Base-by-base conservation (phyloP, 2,797 vertebrate species). In the Sebastes hubbsi region DNA sequence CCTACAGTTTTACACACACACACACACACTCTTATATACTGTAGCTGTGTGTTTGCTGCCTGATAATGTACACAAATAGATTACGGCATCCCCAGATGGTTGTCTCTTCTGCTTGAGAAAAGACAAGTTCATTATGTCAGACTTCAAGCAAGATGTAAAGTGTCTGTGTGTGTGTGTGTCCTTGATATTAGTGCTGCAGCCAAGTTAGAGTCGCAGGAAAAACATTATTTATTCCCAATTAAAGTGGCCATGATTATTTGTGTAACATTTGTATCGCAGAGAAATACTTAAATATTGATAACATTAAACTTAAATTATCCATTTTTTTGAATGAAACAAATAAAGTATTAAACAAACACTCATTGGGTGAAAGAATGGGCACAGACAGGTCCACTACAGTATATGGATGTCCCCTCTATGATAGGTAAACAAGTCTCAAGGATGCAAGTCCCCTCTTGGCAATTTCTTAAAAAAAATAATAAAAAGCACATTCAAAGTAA, bases 101-200 rank as follows among this genome's bases (percentile, higher is more conserved):
- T 55, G 24, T 70, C 49, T 59, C 16, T 8, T 75, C 58, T 34
- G 56, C 32, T 34, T 16, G 32, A 64, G 36, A 72, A 65, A 64
- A 62, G 2, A 67, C 6, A 62, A 22, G 69, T 46, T 83, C 7
- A 72, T 60, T 30, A 71, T 61, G 14, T 14, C 63, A 30, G 54
- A 80, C 75, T 55, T 81, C n/a, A 58, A 78, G 25, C 30, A 29
- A 61, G 52, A 69, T 59, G 16, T 61, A 24, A 68, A 34, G 22
- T 34, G 36, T 56, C 49, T 13, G 11, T 74, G 70, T 42, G 38
- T 36, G 38, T 36, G 36, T 42, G 13, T 42, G 38, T 42, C 38
- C 38, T 42, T 42, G 14, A 42, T 42, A 42, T 42, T 16, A 42
- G 38, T 42, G 38, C 6, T 16, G 38, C 6, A 42, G 38, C 7